Conservation (phyloP, 1,140 invertebrate species). For the Sipha flava region DNA sequence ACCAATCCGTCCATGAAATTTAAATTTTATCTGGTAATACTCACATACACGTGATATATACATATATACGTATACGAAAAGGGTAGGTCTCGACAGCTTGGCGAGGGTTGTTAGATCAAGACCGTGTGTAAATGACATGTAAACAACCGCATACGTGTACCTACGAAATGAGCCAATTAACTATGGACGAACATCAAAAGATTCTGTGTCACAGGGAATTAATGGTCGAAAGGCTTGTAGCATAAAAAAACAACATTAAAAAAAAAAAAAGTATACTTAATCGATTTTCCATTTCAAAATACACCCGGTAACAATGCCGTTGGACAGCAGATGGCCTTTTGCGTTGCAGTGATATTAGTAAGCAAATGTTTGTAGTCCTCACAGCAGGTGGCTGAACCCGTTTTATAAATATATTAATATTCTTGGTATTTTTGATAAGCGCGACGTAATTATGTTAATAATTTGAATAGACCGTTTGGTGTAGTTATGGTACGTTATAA, state of each 20-base stretch:
- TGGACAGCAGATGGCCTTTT: background rate
- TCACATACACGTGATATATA: background rate
- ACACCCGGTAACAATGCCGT: too few species aligned
- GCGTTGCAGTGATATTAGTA: background rate
- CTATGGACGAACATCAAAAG: conserved; percentile 19
- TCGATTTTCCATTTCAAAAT: background rate
- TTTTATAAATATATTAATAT: background rate
- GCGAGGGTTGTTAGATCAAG: background rate
- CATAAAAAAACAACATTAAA: background rate
- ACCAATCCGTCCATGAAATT: conserved; percentile 24
- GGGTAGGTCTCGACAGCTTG: background rate
- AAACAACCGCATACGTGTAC: background rate
- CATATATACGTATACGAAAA: background rate
- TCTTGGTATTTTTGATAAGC: too few species aligned
- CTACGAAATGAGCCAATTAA: conserved; percentile 30
- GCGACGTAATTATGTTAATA: too few species aligned
- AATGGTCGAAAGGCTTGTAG: background rate
- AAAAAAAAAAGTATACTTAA: too few species aligned
- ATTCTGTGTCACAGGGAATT: background rate
- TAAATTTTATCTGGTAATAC: background rate
- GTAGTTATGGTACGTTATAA: too few species aligned
- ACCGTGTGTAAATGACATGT: conserved; percentile 18
- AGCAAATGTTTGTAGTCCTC: background rate
- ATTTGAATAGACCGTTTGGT: too few species aligned
- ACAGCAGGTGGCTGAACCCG: background rate